Conservation (phyloP, 2,113 vertebrate species). For the Nibea albiflora region DNA sequence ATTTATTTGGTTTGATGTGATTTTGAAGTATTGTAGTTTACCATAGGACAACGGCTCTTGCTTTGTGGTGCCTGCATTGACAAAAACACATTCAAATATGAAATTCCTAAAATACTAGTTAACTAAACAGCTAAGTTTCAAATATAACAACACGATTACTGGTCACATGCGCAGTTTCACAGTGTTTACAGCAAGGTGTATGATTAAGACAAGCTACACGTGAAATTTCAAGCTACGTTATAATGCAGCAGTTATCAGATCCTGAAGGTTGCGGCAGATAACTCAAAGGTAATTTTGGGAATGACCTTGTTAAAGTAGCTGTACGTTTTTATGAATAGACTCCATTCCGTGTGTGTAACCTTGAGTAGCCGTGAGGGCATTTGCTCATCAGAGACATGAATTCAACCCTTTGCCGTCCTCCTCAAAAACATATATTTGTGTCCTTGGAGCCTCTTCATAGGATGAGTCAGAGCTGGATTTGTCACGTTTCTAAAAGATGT, state of each 20-base stretch:
- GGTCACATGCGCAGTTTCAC: too few species aligned
- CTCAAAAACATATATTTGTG: constrained; percentile 23
- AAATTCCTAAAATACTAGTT: too few species aligned
- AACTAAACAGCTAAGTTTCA: not conserved
- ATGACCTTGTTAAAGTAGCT: constrained; percentile 36
- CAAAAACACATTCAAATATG: not conserved
- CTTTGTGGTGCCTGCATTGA: not conserved
- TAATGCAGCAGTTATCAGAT: constrained; percentile 24
- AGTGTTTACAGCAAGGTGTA: not conserved
- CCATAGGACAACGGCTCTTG: not conserved
- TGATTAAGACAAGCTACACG: constrained; percentile 43
- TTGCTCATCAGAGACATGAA: constrained; percentile 21
- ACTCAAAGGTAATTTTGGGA: constrained; percentile 37
- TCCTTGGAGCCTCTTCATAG: constrained; percentile 29
- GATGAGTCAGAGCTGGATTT: constrained; percentile 7
- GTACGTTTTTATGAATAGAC: constrained; percentile 48
- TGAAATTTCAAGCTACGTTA: constrained; percentile 39
- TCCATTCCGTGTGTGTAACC: constrained; percentile 48
- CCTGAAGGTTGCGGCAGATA: constrained; percentile 26
- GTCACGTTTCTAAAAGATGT: constrained; percentile 29
- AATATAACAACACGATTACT: not conserved
- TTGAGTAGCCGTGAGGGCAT: constrained; percentile 34
- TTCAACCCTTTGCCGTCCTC: constrained; percentile 15
- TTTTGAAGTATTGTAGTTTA: not conserved
- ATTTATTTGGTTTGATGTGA: not conserved